Conservation (phyloP, 2,888 invertebrate genomes). For the Capitulum mitella region DNA sequence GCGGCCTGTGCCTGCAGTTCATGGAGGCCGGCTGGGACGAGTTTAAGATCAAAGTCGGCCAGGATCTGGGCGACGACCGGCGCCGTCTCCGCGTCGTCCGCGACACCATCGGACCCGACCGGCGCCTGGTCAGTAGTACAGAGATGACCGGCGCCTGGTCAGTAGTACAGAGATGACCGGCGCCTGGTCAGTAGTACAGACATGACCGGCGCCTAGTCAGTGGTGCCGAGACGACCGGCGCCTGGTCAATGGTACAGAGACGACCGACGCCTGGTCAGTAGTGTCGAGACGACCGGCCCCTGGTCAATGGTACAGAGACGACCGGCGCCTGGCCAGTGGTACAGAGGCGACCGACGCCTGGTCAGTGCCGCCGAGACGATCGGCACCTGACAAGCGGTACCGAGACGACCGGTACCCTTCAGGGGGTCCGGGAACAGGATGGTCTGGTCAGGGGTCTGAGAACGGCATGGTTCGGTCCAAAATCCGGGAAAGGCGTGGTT, state of each 20-base stretch:
- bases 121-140: constrained; percentile 57
- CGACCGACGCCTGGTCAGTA: constrained; percentile 60
- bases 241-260: constrained; percentile 48
- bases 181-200: constrained; percentile 59
- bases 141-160: constrained; percentile 65
- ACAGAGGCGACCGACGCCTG: constrained; percentile 64
- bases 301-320: constrained; percentile 68
- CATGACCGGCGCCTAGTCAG: constrained; percentile 62
- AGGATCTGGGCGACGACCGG: constrained; percentile 65
- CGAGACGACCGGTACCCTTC: too few species aligned
- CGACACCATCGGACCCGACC: constrained; percentile 65
- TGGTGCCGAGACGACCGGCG: not conserved
- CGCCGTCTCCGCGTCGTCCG: constrained; percentile 64
- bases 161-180: constrained; percentile 48
- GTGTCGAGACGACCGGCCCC: not conserved
- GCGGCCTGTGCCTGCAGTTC: constrained; percentile 61
- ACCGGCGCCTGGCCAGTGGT: constrained; percentile 63
- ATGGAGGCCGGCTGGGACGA: constrained; percentile 65
- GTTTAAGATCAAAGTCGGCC: constrained; percentile 88
- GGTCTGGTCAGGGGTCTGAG: too few species aligned
- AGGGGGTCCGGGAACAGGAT: too few species aligned
- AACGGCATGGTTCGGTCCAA: too few species aligned
- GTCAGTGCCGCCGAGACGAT: constrained; percentile 47
- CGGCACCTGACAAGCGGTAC: too few species aligned
- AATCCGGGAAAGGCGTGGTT: too few species aligned